Base-by-base conservation (phyloP, 1,140 invertebrate species). In the Leguminivora glycinivorella region DNA sequence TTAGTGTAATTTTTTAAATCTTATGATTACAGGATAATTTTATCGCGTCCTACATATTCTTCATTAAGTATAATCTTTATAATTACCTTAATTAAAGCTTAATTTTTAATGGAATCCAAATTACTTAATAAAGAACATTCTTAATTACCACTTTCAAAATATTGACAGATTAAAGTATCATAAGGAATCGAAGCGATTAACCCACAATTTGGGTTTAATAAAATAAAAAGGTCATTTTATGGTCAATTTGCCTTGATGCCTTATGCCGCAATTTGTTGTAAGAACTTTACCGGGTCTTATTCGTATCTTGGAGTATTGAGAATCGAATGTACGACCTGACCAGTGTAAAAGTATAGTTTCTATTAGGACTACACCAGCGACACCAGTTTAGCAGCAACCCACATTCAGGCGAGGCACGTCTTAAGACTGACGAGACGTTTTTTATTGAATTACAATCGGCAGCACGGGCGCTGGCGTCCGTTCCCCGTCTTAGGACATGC, bases 141-240 rank as follows among this genome's bases (percentile, higher is more conserved):
- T 43, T 43, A 6, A 43, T 43, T 43, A 43, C 14, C n/a, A 43
- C n/a, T 43, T 14, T 4, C 40, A 43, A n/a, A 43, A n/a, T 34
- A 34, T 38, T 38, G 34, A 38, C 10, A 38, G 10, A 38, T 12
- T 38, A 52, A n/a, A 52, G 47, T 9, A 9, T 22, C 6, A 52
- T 22, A 52, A 12, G 17, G 22, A 52, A 29, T 25, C 2, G n/a
- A 26, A 29, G 5, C 22, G 14, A 31, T 26, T 63, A 63, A 63
- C 26, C 29, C 58, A 31, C 58, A 63, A 29, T 63, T 63, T 34
- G 14, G 9, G 2, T 4, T 63, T 63, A 63, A 63, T 63, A 31
- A 63, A 63, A 63, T 63, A 63, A 63, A 63, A 63, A n/a, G 14
- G 4, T 10, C 1, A 31, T 17, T 63, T 63, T 29, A 63, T 29